Evolutionary conservation across 2,113 vertebrate species (phyloP), one percentile per base, ranked within the genome.

Genomic region (Brachypteracias leptosomus): DNA sequence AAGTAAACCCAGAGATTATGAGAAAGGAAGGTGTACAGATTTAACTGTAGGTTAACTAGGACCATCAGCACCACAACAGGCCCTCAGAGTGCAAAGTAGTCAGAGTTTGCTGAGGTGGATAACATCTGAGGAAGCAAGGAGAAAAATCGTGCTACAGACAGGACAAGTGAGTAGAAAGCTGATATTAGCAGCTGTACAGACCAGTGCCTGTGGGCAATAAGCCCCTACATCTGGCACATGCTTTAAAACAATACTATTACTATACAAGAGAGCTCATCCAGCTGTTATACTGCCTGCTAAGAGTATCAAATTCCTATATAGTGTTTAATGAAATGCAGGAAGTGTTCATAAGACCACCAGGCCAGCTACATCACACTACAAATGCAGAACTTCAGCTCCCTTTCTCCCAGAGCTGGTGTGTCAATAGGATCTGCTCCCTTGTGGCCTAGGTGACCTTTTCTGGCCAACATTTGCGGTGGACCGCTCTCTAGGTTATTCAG

Each of bases 241-340:
- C 71, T 93, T 95, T 88, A 91, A 83, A 97, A 95, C 67, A 96
- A 97, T 95, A 67, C 80, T 76, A 86, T 70, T 97, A 92, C 82
- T 97, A 88, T 96, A 81, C 81, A 93, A 85, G 79, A 91, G 92
- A 95, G 83, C 80, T 94, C 96, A 97, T 94, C 95, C 96, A 97
- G 95, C 95, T 97, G 96, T 92, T 97, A 93, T 2, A 87, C 58
- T 88, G 96, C 95, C 73, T 95, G 89, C 76, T 94, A 96, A 71
- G 91, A 88, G 93, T 96, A 97, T 96, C 92, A 6, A 90, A 93
- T 97, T 96, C 91, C 77, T 67, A 95, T 36, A 91, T 0, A 76
- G 89, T 24, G 0, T 93, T 91, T 90, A 94, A 93, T 83, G 85
- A 97, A 90, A 96, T 10, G n/a, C 94, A 94, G 92, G 68, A 96